Evolutionary conservation across 2,888 invertebrate genomes (phyloP), one percentile per base, ranked within the genome.

Genomic region (Boloria selene): DNA sequence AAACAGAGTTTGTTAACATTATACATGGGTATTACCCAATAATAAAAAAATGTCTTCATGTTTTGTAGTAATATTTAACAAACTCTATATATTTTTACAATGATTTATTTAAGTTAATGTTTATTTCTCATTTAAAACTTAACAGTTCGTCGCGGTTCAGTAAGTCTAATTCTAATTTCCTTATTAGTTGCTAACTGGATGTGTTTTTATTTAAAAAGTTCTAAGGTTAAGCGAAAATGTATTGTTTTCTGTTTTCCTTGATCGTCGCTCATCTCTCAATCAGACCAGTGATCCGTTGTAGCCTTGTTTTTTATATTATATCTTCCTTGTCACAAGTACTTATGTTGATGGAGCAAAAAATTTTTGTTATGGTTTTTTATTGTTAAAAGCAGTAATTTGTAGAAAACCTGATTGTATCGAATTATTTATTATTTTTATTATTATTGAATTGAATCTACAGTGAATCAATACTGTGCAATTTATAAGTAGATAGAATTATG

Each of bases 301-400:
- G 49, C 83, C 84, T 86, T 82, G 79, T 50, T 17, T 71, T 71
- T 74, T 81, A 69, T 17, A 5, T 74, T 81, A 69, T 17, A 4
- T 67, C 61, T 62, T 67, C 64, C 67, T 67, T 22, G 61, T 67
- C 65, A 49, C 53, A 59, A 49, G 49, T n/a, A 38, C 17, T 18
- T 44, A 53, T 22, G 61, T 26, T 61, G 58, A 67, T 17, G 16
- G 14, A n/a, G 58, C 58, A 69, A 64, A 63, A 67, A 67, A 17
- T 50, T 47, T 65, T 56, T 70, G 69, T 67, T 51, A 42, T 53
- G 22, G 14, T n/a, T 68, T 64, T 59, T 44, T 51, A 16, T 44
- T 44, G 49, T 38, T 61, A 56, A 42, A 17, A 45, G 18, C 17
- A 38, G 31, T 2, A n/a, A n/a, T 61, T 47, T 47, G 13, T 26